These are phyloP conservation scores for Mastacembelus armatus DNA, from an alignment of 2,797 vertebrate species.

Conservation along the genomic window DNA sequence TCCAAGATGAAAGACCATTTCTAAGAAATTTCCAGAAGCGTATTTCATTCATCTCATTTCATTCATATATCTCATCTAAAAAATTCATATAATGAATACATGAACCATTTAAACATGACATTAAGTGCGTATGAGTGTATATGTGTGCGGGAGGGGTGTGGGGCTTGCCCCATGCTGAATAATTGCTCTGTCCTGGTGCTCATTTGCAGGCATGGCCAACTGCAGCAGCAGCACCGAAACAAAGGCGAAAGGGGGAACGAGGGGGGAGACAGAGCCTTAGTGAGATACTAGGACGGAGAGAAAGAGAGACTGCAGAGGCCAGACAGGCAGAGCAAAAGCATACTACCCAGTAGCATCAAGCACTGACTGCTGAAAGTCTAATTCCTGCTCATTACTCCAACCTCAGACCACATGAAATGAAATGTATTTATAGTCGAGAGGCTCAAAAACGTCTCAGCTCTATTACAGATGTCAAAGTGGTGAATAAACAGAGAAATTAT, in stretches of 20 bases:
- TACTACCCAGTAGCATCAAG: conserved; percentile 24
- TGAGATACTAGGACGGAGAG: neutral
- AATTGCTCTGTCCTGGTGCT: conserved; percentile 73
- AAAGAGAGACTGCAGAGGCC: conserved; percentile 48
- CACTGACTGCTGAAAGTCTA: conserved; percentile 32
- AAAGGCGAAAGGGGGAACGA: conserved; percentile 53
- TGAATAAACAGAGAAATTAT: conserved; percentile 32
- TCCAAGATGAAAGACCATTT: conserved; percentile 27
- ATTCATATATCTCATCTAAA: conserved; percentile 4
- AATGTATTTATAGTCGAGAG: conserved; percentile 39
- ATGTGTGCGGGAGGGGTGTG: conserved; percentile 30
- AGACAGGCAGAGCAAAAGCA: conserved; percentile 28
- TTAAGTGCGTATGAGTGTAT: conserved; percentile 2
- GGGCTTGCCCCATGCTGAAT: conserved; percentile 69
- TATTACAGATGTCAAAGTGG: conserved; percentile 28
- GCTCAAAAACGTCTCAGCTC: conserved; percentile 28
- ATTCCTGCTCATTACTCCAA: conserved; percentile 45
- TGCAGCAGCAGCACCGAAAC: conserved; percentile 67
- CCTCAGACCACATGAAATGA: conserved; percentile 63
- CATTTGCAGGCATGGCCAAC: conserved; percentile 78
- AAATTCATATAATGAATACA: conserved; percentile 21
- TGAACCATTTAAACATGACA: neutral
- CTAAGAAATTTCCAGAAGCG: conserved; percentile 35
- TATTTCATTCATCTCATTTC: conserved; percentile 29
- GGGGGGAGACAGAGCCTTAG: conserved; percentile 6